These are phyloP conservation scores for Cephus pulcher DNA, from an alignment of 2,888 invertebrate species.

Conservation along the genomic window DNA sequence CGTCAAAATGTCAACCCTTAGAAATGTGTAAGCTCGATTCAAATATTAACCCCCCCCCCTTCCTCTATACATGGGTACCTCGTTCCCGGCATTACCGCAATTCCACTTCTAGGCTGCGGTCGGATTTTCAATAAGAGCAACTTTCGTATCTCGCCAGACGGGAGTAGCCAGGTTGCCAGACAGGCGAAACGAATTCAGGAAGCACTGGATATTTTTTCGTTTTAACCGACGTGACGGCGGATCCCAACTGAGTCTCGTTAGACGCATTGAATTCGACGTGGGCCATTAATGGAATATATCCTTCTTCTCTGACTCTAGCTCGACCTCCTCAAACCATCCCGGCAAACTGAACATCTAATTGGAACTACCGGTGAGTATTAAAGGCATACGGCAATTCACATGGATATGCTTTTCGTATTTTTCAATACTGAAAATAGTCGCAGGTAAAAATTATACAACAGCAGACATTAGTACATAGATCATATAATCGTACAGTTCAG, in stretches of 20 bases:
- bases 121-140: neutral
- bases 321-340: neutral
- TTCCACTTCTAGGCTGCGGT: neutral
- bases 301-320: neutral
- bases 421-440: neutral
- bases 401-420: neutral
- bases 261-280: slow-evolving; percentile 1
- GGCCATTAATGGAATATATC: slow-evolving; percentile 4
- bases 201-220: neutral
- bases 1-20: neutral
- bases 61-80: neutral
- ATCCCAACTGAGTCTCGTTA: neutral
- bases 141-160: neutral
- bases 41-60: neutral
- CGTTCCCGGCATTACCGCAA: neutral
- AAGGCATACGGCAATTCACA: neutral
- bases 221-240: neutral
- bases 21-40: neutral
- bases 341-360: neutral
- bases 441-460: no score
- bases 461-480: no score
- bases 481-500: no score
- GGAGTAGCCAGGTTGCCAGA: neutral
- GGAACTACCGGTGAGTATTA: neutral
- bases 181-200: neutral